These are phyloP conservation scores for Monochamus saltuarius DNA, from an alignment of 1,140 invertebrate genomes.

Conservation along the genomic window DNA sequence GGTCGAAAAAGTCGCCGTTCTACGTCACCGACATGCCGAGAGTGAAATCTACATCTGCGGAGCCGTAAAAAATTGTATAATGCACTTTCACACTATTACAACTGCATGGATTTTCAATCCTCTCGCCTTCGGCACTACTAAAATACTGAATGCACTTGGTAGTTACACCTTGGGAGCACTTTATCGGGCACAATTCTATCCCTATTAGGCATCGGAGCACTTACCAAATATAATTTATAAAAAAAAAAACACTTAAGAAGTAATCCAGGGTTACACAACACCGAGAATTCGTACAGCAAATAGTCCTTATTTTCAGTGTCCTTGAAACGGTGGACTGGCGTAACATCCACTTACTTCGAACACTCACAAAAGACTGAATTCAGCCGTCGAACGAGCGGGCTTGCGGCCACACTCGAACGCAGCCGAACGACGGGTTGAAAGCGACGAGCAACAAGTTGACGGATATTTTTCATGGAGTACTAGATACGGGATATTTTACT, in stretches of 20 bases:
- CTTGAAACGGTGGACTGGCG: constrained; percentile 15
- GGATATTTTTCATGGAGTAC: constrained; percentile 21
- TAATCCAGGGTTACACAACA: constrained; percentile 7
- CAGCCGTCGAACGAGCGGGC: constrained; percentile 4
- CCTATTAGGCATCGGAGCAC: constrained; percentile 1
- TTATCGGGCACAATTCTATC: too few relatives aligned
- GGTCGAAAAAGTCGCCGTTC: too few relatives aligned
- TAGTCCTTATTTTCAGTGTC: constrained; percentile 6
- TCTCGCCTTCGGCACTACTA: too few relatives aligned
- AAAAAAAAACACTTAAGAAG: constrained; percentile 7
- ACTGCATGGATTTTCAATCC: too few relatives aligned
- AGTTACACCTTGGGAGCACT: constrained; percentile 3
- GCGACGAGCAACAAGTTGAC: constrained; percentile 24
- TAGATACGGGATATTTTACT: constrained; percentile 16
- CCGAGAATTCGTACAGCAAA: constrained; percentile 1
- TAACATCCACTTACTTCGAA: constrained; percentile 8
- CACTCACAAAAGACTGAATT: constrained; percentile 23
- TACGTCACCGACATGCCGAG: too few relatives aligned
- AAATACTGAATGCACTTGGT: too few relatives aligned
- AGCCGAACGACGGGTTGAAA: constrained; percentile 16
- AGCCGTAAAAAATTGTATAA: too few relatives aligned
- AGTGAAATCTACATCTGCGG: too few relatives aligned
- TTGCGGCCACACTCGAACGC: constrained; percentile 1
- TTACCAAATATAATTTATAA: constrained; percentile 1
- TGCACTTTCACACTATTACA: too few relatives aligned